Percentiles rank a stretch among this genome's conserved stretches.
phyloP scores from a whole-genome alignment of 2,113 vertebrate species.

The Myanophis thanlyinensis region DNA sequence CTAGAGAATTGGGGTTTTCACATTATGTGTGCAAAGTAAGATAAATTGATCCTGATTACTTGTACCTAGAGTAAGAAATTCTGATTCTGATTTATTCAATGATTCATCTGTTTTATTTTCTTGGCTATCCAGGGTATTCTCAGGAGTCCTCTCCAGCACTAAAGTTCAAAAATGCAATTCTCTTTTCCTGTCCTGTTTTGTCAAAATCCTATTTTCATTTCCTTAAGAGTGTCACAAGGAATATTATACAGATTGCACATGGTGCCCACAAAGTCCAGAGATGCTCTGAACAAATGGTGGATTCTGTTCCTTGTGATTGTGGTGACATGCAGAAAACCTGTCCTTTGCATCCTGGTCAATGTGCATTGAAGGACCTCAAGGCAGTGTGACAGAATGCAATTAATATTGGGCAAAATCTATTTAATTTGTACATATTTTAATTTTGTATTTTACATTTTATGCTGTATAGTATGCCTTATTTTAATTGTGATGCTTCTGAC shows the following conservation, averaged over 20 bases:
- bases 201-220: neutral
- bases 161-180: neutral
- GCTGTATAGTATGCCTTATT: neutral
- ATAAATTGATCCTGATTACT: neutral
- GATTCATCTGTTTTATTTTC: neutral
- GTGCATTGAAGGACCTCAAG: neutral
- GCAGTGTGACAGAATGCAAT: neutral
- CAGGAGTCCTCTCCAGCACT: neutral
- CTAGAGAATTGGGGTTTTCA: neutral
- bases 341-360: neutral
- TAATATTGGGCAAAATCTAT: neutral
- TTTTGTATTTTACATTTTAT: neutral
- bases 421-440: neutral
- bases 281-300: neutral
- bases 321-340: neutral
- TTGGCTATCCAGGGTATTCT: neutral
- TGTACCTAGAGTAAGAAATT: neutral
- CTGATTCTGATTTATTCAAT: neutral
- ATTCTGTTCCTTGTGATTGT: neutral
- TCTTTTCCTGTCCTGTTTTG: neutral
- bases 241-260: neutral
- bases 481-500: neutral
- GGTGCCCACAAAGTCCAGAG: neutral
- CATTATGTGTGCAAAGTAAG: neutral
- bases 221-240: neutral